phyloP scores from a whole-genome alignment of 1,140 invertebrate genomes.

The Lepidostoma basale region DNA sequence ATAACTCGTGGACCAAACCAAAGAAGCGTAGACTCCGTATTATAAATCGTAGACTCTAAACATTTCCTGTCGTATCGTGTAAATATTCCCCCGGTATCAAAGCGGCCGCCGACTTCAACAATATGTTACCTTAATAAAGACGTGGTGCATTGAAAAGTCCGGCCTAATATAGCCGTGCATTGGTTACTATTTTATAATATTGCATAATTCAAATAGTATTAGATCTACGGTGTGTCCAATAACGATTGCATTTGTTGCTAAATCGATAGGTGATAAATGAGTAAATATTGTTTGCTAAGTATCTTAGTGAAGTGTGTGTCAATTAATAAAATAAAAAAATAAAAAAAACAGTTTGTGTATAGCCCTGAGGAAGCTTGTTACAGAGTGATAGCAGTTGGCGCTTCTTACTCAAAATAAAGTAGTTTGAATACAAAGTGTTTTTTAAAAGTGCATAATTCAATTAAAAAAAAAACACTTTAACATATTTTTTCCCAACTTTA shows the following conservation, averaged over 20 bases:
- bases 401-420: too few species aligned
- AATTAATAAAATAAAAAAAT: too few species aligned
- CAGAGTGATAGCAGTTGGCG: too few species aligned
- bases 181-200: constrained; percentile 34
- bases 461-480: too few species aligned
- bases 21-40: constrained; percentile 18
- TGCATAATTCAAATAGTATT: constrained; percentile 44
- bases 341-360: too few species aligned
- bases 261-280: neutral
- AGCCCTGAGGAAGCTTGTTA: too few species aligned
- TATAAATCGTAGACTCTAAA: constrained; percentile 46
- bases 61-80: constrained; percentile 44
- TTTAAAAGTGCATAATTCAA: too few species aligned
- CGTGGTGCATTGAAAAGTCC: constrained; percentile 44
- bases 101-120: constrained; percentile 41
- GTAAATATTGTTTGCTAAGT: too few species aligned
- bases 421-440: too few species aligned
- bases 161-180: constrained; percentile 42
- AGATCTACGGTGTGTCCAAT: neutral
- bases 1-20: constrained; percentile 19
- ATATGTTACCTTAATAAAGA: constrained; percentile 45
- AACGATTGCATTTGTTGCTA: neutral
- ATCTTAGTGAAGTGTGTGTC: too few species aligned
- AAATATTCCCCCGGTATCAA: constrained; percentile 45
- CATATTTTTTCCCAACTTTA: too few species aligned